phyloP scores from a whole-genome alignment of 2,113 vertebrate genomes.

The Galbula dea region DNA sequence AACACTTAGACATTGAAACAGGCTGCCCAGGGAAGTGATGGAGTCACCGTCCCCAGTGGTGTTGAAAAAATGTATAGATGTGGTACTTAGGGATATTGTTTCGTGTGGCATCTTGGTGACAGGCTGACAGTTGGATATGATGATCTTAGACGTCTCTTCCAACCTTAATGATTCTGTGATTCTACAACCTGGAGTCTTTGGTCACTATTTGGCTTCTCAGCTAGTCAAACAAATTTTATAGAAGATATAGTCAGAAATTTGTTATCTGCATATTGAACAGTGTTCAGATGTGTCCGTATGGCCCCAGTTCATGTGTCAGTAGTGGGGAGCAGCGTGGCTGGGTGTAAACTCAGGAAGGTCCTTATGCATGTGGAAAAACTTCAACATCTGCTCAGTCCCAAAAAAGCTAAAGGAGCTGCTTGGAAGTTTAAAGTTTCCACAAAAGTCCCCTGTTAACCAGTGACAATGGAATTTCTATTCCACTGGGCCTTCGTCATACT shows the following conservation, averaged over 20 bases:
- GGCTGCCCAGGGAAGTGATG: no score
- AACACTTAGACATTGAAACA: no score
- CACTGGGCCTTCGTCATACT: neutral
- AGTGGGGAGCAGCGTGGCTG: neutral
- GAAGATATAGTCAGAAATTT: neutral
- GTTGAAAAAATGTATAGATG: no score
- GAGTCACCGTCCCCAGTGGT: no score
- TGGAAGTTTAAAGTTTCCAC: neutral
- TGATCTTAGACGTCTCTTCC: no score
- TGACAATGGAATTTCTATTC: neutral
- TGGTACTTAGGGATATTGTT: no score
- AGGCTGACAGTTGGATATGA: no score
- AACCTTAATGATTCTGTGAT: no score
- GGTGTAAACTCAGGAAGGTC: neutral
- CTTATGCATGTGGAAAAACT: neutral
- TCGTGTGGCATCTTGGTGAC: no score
- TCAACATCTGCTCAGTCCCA: neutral
- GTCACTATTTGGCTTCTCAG: neutral
- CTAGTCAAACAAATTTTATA: neutral
- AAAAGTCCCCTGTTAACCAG: neutral
- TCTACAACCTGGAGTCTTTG: neutral
- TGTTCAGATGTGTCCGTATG: neutral
- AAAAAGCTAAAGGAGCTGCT: neutral
- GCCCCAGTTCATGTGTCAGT: rapidly evolving
- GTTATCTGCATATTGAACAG: neutral